Conservation (phyloP, 2,797 vertebrate species). For the Urosaurus nigricauda region DNA sequence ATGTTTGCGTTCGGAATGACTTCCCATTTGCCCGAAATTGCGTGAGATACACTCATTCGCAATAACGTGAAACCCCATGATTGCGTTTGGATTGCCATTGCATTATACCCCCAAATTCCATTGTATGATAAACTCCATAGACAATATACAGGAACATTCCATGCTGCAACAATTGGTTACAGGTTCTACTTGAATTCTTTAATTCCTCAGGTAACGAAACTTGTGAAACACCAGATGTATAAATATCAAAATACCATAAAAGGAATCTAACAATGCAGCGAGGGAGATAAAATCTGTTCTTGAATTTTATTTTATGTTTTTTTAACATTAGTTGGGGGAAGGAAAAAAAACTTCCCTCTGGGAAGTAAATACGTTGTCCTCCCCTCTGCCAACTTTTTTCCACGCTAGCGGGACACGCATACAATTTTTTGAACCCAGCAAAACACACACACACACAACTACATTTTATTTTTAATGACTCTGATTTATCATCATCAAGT, state of each 20-base stretch:
- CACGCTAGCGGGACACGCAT: not conserved
- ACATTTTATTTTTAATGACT: conserved; percentile 8
- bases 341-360: not conserved
- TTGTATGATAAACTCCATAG: too few species aligned
- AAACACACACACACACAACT: not conserved
- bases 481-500: conserved; percentile 29
- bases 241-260: conserved; percentile 6
- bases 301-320: not conserved
- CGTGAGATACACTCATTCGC: too few species aligned
- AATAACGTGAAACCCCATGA: too few species aligned
- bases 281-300: conserved; percentile 11
- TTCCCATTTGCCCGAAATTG: too few species aligned
- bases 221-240: not conserved
- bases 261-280: not conserved
- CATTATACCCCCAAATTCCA: too few species aligned
- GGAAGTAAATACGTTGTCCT: not conserved
- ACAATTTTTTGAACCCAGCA: not conserved
- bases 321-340: not conserved
- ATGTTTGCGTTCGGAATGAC: too few species aligned
- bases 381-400: not conserved
- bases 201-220: not conserved
- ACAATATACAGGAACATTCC: not conserved
- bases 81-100: too few species aligned
- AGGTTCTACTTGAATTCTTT: not conserved
- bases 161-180: not conserved